Conservation (phyloP, 2,888 invertebrate species). For the Pterobdella sp. region DNA sequence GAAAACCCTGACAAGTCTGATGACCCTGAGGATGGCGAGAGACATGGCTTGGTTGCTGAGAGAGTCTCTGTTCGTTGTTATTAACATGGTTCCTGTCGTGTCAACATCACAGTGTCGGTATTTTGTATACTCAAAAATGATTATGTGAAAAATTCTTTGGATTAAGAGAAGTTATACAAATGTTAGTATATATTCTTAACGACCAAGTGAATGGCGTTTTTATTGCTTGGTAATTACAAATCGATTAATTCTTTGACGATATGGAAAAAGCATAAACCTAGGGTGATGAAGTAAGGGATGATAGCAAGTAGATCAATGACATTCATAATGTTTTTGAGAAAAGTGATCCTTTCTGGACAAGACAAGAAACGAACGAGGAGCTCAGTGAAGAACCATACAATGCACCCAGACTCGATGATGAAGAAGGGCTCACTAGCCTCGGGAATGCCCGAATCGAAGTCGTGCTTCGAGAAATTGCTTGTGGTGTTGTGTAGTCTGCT, state of each 20-base stretch:
- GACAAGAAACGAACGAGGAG: conserved; percentile 90
- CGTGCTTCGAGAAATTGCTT: conserved; percentile 54
- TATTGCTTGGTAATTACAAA: background rate
- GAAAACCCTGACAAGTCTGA: conserved; percentile 96
- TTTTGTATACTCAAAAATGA: background rate
- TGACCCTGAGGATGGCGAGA: conserved; percentile 91
- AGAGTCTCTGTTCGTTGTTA: conserved; percentile 63
- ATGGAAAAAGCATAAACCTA: conserved; percentile 54
- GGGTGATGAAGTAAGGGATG: conserved; percentile 98
- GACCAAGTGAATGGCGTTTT: no score
- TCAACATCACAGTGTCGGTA: background rate
- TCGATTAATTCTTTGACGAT: background rate
- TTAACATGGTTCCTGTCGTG: conserved; percentile 72
- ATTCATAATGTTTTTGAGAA: conserved; percentile 99
- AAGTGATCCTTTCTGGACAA: conserved; percentile 95
- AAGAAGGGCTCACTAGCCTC: conserved; percentile 98
- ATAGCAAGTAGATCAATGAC: conserved; percentile 98
- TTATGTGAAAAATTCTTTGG: background rate
- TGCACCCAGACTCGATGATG: conserved; percentile 97
- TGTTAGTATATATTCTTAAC: no score
- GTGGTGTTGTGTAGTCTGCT: conserved; percentile 58
- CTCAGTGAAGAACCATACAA: conserved; percentile 97
- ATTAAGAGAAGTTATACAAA: no score
- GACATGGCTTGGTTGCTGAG: conserved; percentile 44
- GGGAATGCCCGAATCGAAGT: conserved; percentile 88